A percentile compares a stretch with the other conserved stretches of the same genome.
Evolutionary conservation across 2,888 invertebrate species (phyloP).

Genomic region (Machimus atricapillus): DNA sequence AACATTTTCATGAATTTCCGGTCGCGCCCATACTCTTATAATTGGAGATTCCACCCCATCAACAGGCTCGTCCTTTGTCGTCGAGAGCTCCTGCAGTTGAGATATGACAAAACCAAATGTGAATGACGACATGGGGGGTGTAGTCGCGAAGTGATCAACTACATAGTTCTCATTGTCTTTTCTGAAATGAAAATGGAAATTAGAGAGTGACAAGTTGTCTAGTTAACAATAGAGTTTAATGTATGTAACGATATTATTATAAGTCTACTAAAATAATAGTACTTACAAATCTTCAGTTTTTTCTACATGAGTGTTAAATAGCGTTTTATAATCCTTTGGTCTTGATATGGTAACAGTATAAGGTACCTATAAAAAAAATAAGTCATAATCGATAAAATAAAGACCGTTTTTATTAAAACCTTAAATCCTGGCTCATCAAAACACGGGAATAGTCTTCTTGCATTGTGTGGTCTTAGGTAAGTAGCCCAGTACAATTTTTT

Average conservation of each 20-base stretch:
- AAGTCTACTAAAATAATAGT: not conserved
- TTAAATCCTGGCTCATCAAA: constrained; percentile 82
- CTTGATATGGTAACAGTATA: constrained; percentile 71
- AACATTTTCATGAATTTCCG: constrained; percentile 62
- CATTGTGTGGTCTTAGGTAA: constrained; percentile 75
- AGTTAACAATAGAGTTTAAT: no score
- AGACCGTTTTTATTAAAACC: constrained; percentile 62
- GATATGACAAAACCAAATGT: constrained; percentile 77
- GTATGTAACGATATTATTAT: no score
- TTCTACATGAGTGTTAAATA: constrained; percentile 72
- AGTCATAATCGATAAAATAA: not conserved
- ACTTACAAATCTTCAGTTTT: constrained; percentile 69
- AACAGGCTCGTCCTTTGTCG: not conserved
- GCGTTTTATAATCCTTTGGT: constrained; percentile 66
- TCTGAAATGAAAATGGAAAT: not conserved
- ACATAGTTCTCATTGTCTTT: constrained; percentile 66
- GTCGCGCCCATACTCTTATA: constrained; percentile 63
- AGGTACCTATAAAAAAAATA: constrained; percentile 69
- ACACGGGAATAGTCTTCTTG: constrained; percentile 80
- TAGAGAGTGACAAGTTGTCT: not conserved
- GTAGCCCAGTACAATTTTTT: constrained; percentile 70
- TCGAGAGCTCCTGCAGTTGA: constrained; percentile 63
- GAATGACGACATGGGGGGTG: constrained; percentile 80
- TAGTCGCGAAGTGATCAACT: constrained; percentile 73
- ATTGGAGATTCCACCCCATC: constrained; percentile 49